Evolutionary conservation across 2,113 vertebrate species (phyloP), one percentile per base, ranked within the genome.

Genomic region (Rostratula benghalensis): DNA sequence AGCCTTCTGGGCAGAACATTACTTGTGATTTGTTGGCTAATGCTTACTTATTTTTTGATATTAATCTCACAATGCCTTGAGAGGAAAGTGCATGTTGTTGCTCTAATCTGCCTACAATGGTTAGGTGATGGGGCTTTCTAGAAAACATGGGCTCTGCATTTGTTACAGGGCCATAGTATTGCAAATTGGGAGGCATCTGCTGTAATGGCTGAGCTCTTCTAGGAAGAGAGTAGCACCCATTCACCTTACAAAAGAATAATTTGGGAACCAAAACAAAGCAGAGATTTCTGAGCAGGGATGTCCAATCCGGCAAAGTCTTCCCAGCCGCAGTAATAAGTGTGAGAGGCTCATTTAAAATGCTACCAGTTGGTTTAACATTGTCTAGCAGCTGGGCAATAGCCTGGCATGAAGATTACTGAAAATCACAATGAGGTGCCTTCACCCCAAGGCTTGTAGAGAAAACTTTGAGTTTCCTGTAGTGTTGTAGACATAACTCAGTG

Each of bases 1-100:
- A 93, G 39, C 90, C 90, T 90, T 64, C 64, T 87, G 73, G 95
- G 64, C 15, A 81, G 76, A 94, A 54, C 27, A 81, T 84, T 43
- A 39, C 37, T 74, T 37, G 64, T 33, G 28, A 81, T 94, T 90
- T 93, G 30, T 60, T 81, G 41, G 23, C 21, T 88, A 3, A 27
- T 27, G 8, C 13, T 95, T 81, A 60, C 28, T 60, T 94, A 7
- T 71, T 68, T 95, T 81, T 83, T 81, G 51, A 16, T 92, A 50
- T 84, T 71, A 70, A 57, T 75, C 56, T 84, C 22, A 57, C 50
- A 92, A 13, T 39, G 61, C 83, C 94, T 78, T 30, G 30, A 68
- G 61, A 81, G 39, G 68, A 89, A 78, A 94, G 33, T 5, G 27
- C 27, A 21, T 51, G 37, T 39, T 92, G 46, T 31, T 87, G 27